Evolutionary conservation across 2,797 vertebrate genomes (phyloP).

Genomic region (Pteropus rufus): DNA sequence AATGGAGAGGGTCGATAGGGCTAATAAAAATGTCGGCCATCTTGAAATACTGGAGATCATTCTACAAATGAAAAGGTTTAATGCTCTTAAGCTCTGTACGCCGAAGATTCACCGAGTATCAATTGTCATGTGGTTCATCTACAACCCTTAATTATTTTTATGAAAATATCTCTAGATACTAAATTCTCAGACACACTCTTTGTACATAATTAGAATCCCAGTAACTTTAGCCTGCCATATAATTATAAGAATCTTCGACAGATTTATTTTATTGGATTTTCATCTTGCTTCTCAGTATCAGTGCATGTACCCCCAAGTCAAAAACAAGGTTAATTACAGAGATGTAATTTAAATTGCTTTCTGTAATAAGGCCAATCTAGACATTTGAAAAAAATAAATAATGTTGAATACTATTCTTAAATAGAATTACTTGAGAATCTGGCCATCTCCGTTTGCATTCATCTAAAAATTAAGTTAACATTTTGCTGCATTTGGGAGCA

Average conservation of each 20-base stretch:
- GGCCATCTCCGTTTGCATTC: constrained; percentile 64
- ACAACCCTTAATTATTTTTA: constrained; percentile 76
- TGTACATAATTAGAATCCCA: constrained; percentile 80
- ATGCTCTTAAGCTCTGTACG: constrained; percentile 54
- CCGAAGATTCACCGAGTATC: constrained; percentile 44
- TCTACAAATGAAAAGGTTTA: constrained; percentile 69
- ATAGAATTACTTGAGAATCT: constrained; percentile 75
- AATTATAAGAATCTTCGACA: constrained; percentile 77
- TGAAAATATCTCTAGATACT: constrained; percentile 75
- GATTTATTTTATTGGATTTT: constrained; percentile 73
- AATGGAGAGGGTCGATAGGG: constrained; percentile 53
- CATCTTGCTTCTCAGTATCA: constrained; percentile 71
- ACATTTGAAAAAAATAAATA: constrained; percentile 63
- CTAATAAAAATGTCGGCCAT: constrained; percentile 38
- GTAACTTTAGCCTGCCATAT: constrained; percentile 77
- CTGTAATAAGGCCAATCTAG: constrained; percentile 65
- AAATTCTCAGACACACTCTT: constrained; percentile 78
- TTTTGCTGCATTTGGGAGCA: constrained; percentile 55
- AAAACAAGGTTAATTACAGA: constrained; percentile 78
- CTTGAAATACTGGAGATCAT: constrained; percentile 47
- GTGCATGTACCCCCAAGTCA: constrained; percentile 64
- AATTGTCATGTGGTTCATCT: constrained; percentile 64
- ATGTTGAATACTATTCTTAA: constrained; percentile 68
- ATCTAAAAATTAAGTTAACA: constrained; percentile 55
- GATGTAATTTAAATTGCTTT: constrained; percentile 69